Base-by-base conservation (phyloP, 2,113 vertebrate genomes). In the Megaptera novaeangliae region DNA sequence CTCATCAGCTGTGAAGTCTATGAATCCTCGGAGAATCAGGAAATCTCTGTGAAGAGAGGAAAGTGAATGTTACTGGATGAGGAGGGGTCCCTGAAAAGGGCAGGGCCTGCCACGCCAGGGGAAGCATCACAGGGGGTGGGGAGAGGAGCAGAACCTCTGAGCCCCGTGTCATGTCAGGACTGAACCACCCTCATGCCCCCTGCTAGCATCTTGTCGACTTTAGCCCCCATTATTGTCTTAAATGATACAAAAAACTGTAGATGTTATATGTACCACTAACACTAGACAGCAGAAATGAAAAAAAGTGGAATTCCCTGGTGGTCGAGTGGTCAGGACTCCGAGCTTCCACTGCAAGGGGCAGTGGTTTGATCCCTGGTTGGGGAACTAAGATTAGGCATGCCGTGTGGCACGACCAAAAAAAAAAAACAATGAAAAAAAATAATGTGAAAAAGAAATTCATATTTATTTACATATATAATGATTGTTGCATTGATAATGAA, bases 1-100 rank as follows among this genome's bases (percentile, higher is more conserved):
- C 97, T 99, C 99, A 69, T 99, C 99, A 1, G 99, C 99, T n/a
- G 99, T 99, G 98, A 99, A 99, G 98, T 99, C 99, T 95, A 99
- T 99, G 98, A 99, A 99, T 92, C 99, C 99, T 1, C 99, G 99
- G 18, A 99, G 99, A 97, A 99, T 99, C 98, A 99, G 98, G 98
- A 99, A 99, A 98, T 99, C 99, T 94, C 99, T 99, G 98, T 21
- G 82, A 93, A 97, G 89, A 97, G 8, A 97, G 41, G 97, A 72
- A 36, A 72, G 83, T 8, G 34, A 87, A 21, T 27, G 25, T 85
- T 81, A 71, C 8, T 23, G 44, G 31, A 34, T 36, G 49, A 17
- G 68, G 27, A 59, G 25, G 41, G 41, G 27, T 41, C 25, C 36
- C 41, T 1, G 1, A 71, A n/a, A 75, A 34, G n/a, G 61, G 25